A percentile compares a stretch with the other conserved stretches of the same genome.
These are phyloP conservation scores for Physella acuta DNA, from an alignment of 1,140 invertebrate genomes.

Conservation along the genomic window DNA sequence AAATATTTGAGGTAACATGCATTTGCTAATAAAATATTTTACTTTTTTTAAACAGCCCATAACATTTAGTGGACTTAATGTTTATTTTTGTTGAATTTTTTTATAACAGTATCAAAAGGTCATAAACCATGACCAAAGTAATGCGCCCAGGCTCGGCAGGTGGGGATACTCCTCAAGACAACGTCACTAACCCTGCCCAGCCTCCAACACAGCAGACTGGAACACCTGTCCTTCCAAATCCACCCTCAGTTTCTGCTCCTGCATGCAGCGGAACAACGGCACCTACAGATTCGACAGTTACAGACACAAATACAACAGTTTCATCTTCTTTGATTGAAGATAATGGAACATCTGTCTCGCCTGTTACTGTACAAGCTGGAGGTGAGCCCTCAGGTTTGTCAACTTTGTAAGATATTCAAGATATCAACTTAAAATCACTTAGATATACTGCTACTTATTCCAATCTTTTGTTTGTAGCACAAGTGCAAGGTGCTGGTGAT, in stretches of 20 bases:
- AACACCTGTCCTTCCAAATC: not conserved
- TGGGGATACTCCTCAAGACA: constrained; percentile 57
- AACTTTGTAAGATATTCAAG: not conserved
- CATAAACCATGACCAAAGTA: constrained; percentile 55
- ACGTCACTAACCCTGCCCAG: constrained; percentile 27
- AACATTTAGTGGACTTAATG: too few species aligned
- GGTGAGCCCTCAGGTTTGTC: constrained; percentile 25
- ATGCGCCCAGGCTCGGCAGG: constrained; percentile 57
- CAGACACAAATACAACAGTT: not conserved
- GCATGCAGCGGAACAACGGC: constrained; percentile 13
- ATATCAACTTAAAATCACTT: not conserved
- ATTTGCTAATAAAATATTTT: too few species aligned
- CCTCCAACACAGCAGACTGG: constrained; percentile 26
- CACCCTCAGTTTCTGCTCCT: not conserved
- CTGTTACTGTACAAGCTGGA: not conserved
- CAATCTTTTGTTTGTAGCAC: not conserved
- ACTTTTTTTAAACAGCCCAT: too few species aligned
- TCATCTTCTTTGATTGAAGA: constrained; percentile 7
- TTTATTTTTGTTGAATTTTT: too few species aligned
- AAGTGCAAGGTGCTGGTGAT: constrained; percentile 38
- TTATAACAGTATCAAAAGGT: constrained; percentile 16
- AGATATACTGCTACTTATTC: not conserved
- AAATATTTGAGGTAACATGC: too few species aligned
- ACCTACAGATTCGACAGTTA: not conserved
- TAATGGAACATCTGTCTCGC: constrained; percentile 17